phyloP scores from a whole-genome alignment of 2,888 invertebrate species.

The Phengaris alcon region DNA sequence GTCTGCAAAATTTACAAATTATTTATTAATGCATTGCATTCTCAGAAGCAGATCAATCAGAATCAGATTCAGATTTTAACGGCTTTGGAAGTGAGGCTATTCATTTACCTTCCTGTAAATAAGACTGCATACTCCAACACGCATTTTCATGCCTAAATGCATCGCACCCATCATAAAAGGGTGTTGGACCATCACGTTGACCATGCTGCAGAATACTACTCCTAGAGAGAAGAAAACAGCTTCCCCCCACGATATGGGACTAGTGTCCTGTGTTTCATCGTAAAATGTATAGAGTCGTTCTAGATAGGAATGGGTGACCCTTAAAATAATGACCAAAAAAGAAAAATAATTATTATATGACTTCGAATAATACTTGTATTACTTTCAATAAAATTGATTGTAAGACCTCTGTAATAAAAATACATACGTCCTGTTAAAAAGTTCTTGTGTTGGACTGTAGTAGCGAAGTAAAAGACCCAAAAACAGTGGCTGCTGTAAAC shows the following conservation, averaged over 20 bases:
- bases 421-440: slow-evolving; percentile 55
- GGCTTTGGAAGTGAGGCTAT: neutral
- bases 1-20: slow-evolving; percentile 49
- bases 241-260: slow-evolving; percentile 75
- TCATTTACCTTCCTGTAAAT: slow-evolving; percentile 88
- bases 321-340: slow-evolving; percentile 45
- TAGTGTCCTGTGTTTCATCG: slow-evolving; percentile 50
- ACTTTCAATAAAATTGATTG: neutral
- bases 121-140: slow-evolving; percentile 89
- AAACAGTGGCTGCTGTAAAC: slow-evolving; percentile 83
- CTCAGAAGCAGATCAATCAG: too few relatives aligned
- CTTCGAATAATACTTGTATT: too few relatives aligned
- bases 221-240: slow-evolving; percentile 84
- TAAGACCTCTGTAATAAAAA: neutral
- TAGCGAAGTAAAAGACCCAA: slow-evolving; percentile 80
- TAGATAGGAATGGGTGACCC: slow-evolving; percentile 78
- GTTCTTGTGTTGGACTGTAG: slow-evolving; percentile 67
- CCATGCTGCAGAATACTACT: slow-evolving; percentile 81
- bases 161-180: slow-evolving; percentile 85
- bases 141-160: slow-evolving; percentile 89
- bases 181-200: slow-evolving; percentile 83
- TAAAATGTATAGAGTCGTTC: slow-evolving; percentile 81
- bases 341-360: too few relatives aligned
- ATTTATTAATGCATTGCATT: neutral
- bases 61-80: neutral